A percentile compares a stretch with the other conserved stretches of the same genome.
These are phyloP conservation scores for Ciconia nigra DNA, from an alignment of 2,797 vertebrate genomes.

Conservation along the genomic window DNA sequence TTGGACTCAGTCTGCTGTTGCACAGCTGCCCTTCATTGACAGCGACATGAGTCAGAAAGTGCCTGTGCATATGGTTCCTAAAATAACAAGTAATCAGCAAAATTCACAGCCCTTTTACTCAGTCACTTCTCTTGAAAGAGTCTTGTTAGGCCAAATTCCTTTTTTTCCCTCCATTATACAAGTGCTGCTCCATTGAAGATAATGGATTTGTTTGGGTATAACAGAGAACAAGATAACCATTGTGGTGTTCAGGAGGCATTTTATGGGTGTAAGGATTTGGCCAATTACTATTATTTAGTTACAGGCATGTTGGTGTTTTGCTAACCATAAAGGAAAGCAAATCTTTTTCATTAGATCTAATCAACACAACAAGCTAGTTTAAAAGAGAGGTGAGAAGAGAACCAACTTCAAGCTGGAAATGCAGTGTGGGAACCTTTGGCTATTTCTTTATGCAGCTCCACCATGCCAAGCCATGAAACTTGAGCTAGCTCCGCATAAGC, in stretches of 20 bases:
- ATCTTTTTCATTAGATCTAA: background rate
- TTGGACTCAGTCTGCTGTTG: background rate
- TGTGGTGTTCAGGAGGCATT: background rate
- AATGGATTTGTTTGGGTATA: background rate
- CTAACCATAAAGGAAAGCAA: background rate
- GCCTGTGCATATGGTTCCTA: slow-evolving; percentile 48
- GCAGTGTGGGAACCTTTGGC: background rate
- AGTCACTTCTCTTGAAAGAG: slow-evolving; percentile 26
- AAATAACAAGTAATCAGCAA: slow-evolving; percentile 64
- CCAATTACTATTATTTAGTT: slow-evolving; percentile 15
- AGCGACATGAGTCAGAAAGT: slow-evolving; percentile 45
- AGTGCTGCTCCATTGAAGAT: background rate
- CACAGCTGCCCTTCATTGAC: slow-evolving; percentile 58
- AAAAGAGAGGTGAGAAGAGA: background rate
- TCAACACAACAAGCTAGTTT: background rate
- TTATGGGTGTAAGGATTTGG: background rate
- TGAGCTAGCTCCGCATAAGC: background rate
- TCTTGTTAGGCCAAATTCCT: slow-evolving; percentile 4
- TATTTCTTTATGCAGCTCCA: background rate
- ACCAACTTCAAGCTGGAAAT: background rate
- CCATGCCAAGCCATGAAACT: background rate
- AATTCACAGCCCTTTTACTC: slow-evolving; percentile 41
- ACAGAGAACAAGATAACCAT: background rate
- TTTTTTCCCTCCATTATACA: background rate
- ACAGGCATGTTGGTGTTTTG: background rate